Evolutionary conservation across 1,140 invertebrate genomes (phyloP).

Genomic region (Fopius arisanus): DNA sequence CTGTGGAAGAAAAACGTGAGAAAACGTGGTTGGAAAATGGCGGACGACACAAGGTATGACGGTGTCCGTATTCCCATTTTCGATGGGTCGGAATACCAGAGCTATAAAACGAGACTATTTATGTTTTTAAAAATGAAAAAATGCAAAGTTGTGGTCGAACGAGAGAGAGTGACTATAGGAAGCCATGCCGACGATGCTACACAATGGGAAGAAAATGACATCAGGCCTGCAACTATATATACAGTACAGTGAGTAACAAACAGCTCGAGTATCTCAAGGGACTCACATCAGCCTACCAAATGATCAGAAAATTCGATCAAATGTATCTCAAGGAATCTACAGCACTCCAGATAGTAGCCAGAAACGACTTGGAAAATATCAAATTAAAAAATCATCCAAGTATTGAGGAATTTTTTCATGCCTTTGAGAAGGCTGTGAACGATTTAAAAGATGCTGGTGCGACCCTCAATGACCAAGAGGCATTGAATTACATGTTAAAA

Average conservation of each 20-base stretch:
- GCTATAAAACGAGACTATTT: conserved; percentile 33
- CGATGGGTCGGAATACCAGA: conserved; percentile 30
- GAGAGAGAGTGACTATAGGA: background rate
- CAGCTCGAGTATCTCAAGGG: conserved; percentile 40
- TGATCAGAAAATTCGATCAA: conserved; percentile 45
- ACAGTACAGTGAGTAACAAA: conserved; percentile 38
- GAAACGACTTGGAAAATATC: conserved; percentile 40
- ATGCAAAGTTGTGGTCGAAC: conserved; percentile 30
- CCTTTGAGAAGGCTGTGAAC: conserved; percentile 44
- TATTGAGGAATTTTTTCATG: conserved; percentile 36
- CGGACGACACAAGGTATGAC: background rate
- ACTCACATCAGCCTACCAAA: conserved; percentile 36
- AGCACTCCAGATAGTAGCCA: conserved; percentile 40
- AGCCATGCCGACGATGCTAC: background rate
- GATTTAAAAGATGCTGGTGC: conserved; percentile 43
- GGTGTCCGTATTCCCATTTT: conserved; percentile 29
- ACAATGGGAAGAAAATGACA: conserved; percentile 36
- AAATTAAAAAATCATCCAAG: conserved; percentile 39
- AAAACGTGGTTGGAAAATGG: background rate
- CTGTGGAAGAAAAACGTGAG: too few species aligned
- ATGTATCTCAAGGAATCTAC: conserved; percentile 45
- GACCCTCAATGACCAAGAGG: conserved; percentile 40
- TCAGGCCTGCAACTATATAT: conserved; percentile 43
- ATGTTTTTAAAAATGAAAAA: conserved; percentile 39
- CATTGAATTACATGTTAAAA: conserved; percentile 50